A percentile compares a stretch with the other conserved stretches of the same genome.
Conservation (phyloP, 2,888 invertebrate species). For the Leptinotarsa rubiginosa region DNA sequence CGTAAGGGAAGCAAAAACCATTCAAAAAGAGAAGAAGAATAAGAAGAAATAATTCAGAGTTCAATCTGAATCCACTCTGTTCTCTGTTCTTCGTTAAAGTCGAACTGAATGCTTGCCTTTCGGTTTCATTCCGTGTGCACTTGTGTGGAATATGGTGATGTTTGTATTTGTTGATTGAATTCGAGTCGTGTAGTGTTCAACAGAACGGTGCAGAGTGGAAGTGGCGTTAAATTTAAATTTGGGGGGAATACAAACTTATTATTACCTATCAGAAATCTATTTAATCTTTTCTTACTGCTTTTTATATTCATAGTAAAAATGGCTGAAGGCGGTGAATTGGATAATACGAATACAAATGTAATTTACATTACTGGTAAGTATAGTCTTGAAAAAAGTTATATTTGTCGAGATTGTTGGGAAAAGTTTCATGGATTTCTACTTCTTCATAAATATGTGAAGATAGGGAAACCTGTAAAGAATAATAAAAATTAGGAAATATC, state of each 20-base stretch:
- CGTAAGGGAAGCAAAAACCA: no score
- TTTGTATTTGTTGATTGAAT: background rate
- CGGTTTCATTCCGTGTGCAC: background rate
- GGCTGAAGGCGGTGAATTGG: background rate
- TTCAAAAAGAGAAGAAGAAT: no score
- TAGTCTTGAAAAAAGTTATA: background rate
- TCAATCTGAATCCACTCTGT: no score
- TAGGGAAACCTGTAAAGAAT: no score
- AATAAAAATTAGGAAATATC: no score
- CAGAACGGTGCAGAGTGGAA: constrained; percentile 3
- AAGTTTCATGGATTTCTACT: no score
- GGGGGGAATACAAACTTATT: constrained; percentile 1
- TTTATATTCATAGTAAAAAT: background rate
- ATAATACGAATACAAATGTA: constrained; percentile 26
- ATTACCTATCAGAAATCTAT: background rate
- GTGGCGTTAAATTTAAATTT: constrained; percentile 10
- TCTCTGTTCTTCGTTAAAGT: background rate
- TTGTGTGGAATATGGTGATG: background rate
- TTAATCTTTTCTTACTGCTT: background rate
- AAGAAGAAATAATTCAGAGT: no score
- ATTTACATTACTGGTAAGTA: constrained; percentile 36
- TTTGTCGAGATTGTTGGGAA: no score
- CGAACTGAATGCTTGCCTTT: background rate
- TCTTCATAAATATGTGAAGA: no score
- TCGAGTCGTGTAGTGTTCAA: constrained; percentile 3